Base-by-base conservation (phyloP, 2,888 invertebrate species). In the Esperia sulphurella region DNA sequence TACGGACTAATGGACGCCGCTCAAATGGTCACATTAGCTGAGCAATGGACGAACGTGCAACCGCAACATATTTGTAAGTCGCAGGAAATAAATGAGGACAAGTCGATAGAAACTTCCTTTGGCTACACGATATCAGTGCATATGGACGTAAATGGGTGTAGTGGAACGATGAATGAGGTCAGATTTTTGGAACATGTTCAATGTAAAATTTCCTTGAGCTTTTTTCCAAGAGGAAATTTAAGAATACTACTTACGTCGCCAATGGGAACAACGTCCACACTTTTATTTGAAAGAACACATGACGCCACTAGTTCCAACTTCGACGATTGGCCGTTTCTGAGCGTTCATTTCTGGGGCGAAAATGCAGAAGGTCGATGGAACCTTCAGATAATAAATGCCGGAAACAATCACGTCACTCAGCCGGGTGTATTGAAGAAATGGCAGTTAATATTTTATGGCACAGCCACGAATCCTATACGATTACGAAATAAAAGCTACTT, bases 1-100 rank as follows among this genome's bases (percentile, higher is more conserved):
- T 99, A 98, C 80, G 99, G 98, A n/a, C 85, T 99, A 65, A 98
- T 99, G 98, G 98, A 99, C 85, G 98, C 97, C 13, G 95, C 95
- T 31, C 95, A 95, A 45, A 95, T 99, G 94, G 98, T 98, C 14
- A 93, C 92, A 49, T 87, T 97, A 66, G 98, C 98, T 7, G 95
- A 96, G 80, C 94, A 95, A 75, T 99, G 99, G 99, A 95, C 93
- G 37, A 95, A 94, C 43, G 97, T 98, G 41, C 98, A 98, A 8
- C 95, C 96, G 13, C 98, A 99, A 79, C 97, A 97, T 75, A 97
- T 98, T 67, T 99, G 99, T 91, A 96, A 97, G 82, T 96, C 96
- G 37, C 94, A 95, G 68, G 95, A 96, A 88, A 93, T 95, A 71
- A 93, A 94, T 59, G 95, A 95, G 82, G 96, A 97, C 75, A 92